phyloP scores from a whole-genome alignment of 2,113 vertebrate genomes.

The Erythrocebus patas region DNA sequence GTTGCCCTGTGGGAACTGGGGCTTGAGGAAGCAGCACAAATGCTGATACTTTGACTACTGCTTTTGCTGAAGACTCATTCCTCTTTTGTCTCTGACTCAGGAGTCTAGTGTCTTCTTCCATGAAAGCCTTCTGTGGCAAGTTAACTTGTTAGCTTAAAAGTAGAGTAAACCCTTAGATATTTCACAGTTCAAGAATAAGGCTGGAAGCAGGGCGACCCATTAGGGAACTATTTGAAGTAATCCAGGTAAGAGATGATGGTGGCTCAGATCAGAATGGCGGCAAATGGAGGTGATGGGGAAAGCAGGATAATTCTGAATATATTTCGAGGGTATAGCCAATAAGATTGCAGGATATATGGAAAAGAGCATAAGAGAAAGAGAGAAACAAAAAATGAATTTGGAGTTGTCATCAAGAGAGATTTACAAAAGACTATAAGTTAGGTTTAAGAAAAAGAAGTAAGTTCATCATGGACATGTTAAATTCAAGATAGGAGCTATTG shows the following conservation, averaged over 20 bases:
- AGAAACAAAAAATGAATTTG: neutral
- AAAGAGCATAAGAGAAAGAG: neutral
- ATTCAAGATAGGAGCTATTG: neutral
- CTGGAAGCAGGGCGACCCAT: neutral
- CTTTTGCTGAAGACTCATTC: neutral
- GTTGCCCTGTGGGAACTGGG: neutral
- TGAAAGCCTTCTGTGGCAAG: neutral
- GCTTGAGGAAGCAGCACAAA: neutral
- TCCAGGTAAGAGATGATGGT: neutral
- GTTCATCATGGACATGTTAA: neutral
- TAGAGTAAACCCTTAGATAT: neutral
- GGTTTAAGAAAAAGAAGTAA: neutral
- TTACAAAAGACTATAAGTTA: neutral
- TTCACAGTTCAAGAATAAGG: neutral
- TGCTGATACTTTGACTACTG: neutral
- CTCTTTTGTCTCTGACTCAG: neutral
- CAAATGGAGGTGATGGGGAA: neutral
- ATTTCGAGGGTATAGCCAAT: neutral
- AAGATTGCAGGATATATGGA: neutral
- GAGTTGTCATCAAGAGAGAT: neutral
- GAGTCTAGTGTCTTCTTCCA: neutral
- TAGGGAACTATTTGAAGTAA: neutral
- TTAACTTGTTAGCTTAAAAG: neutral
- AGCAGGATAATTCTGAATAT: neutral
- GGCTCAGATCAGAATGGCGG: neutral